A percentile compares a stretch with the other conserved stretches of the same genome.
These are phyloP conservation scores for Cephus nigrinus DNA, from an alignment of 2,888 invertebrate species.

Conservation along the genomic window DNA sequence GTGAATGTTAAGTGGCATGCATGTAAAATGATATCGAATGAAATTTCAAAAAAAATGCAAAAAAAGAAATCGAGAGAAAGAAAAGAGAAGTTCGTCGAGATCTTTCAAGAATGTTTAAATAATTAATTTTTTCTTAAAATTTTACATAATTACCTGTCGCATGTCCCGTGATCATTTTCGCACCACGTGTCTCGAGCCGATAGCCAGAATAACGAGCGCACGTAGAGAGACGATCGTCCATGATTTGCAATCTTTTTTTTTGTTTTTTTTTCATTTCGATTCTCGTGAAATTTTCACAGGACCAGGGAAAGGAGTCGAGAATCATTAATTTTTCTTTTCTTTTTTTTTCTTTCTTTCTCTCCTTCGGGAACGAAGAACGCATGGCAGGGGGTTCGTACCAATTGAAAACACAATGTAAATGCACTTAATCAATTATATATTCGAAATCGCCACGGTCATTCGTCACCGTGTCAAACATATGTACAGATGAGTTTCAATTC, in stretches of 20 bases:
- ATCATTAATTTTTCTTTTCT: background rate
- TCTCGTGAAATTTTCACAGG: background rate
- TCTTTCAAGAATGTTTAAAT: background rate
- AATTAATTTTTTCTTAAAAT: constrained; percentile 14
- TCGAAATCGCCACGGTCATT: constrained; percentile 39
- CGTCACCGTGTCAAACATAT: constrained; percentile 46
- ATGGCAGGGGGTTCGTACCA: constrained; percentile 1
- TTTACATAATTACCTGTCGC: constrained; percentile 32
- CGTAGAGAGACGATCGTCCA: background rate
- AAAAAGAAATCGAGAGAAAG: background rate
- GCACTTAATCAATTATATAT: constrained; percentile 43
- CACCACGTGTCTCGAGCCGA: background rate
- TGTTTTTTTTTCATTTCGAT: background rate
- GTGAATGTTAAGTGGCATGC: background rate
- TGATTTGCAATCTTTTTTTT: background rate
- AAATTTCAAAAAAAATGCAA: background rate
- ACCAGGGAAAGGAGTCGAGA: background rate
- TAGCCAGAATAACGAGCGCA: background rate
- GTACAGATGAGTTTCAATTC: constrained; percentile 20
- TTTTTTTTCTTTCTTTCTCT: background rate
- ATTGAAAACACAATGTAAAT: constrained; percentile 49
- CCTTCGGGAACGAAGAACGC: background rate
- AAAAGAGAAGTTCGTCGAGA: background rate
- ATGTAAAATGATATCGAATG: background rate
- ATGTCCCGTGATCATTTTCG: background rate